Evolutionary conservation across 1,140 invertebrate genomes (phyloP).

Genomic region (Sitobion miscanthi): DNA sequence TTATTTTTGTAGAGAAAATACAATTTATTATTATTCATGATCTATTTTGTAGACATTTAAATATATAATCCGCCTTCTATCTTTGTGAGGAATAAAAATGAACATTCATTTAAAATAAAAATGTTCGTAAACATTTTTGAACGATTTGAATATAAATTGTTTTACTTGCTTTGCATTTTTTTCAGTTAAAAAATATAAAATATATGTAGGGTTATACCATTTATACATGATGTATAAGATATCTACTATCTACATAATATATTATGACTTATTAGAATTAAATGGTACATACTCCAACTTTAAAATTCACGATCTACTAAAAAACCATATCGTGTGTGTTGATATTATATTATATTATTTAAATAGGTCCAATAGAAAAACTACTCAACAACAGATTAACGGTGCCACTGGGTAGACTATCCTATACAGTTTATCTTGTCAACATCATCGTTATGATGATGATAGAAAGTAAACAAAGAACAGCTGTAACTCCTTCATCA

Average conservation of each 20-base stretch:
- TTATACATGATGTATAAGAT: too few species aligned
- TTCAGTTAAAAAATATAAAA: neutral
- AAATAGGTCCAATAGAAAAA: conserved; percentile 16
- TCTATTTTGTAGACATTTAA: too few species aligned
- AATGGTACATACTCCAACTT: neutral
- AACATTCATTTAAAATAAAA: too few species aligned
- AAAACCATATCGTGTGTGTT: conserved; percentile 62
- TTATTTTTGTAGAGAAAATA: too few species aligned
- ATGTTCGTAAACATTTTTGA: too few species aligned
- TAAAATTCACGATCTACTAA: neutral
- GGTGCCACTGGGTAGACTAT: conserved; percentile 58
- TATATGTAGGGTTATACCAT: neutral
- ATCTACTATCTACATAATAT: too few species aligned
- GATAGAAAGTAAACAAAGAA: conserved; percentile 32
- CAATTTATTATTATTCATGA: too few species aligned
- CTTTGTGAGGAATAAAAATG: too few species aligned
- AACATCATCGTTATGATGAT: conserved; percentile 57
- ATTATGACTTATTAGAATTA: neutral
- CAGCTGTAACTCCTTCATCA: neutral
- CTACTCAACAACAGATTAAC: conserved; percentile 34
- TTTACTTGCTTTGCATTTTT: too few species aligned
- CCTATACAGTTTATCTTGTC: conserved; percentile 59
- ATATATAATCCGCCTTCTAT: too few species aligned
- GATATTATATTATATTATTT: too few species aligned
- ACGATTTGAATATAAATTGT: too few species aligned